Percentiles rank a stretch among this genome's conserved stretches.
phyloP scores from a whole-genome alignment of 2,113 vertebrate genomes.

The Halcyon malimbica region DNA sequence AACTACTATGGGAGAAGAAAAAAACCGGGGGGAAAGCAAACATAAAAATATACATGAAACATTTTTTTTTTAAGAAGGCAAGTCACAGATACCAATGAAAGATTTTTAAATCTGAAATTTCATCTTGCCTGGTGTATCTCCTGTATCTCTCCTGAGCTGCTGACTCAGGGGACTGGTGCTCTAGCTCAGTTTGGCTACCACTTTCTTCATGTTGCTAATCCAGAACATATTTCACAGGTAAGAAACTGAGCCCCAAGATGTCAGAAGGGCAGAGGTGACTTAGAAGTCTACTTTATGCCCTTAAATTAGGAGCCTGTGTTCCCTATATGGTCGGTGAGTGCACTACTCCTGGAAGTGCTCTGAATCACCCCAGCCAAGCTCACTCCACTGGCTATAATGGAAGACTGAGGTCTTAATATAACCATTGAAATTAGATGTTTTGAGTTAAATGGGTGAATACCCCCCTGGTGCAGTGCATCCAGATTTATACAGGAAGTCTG shows the following conservation, averaged over 20 bases:
- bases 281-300: background rate
- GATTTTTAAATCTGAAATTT: background rate
- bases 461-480: background rate
- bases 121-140: background rate
- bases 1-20: background rate
- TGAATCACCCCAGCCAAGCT: background rate
- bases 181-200: background rate
- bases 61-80: background rate
- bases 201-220: background rate
- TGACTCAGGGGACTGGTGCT: background rate
- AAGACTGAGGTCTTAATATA: constrained; percentile 29
- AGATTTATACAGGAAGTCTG: constrained; percentile 62
- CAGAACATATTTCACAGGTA: background rate
- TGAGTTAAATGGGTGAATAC: constrained; percentile 14
- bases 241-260: background rate
- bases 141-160: background rate
- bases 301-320: background rate
- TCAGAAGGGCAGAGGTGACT: background rate
- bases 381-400: background rate
- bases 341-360: background rate
- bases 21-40: rapidly evolving
- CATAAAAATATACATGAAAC: background rate
- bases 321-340: rapidly evolving
- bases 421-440: constrained; percentile 22
- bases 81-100: background rate